Base-by-base conservation (phyloP, 2,797 vertebrate species). In the Chloroceryle amazona region DNA sequence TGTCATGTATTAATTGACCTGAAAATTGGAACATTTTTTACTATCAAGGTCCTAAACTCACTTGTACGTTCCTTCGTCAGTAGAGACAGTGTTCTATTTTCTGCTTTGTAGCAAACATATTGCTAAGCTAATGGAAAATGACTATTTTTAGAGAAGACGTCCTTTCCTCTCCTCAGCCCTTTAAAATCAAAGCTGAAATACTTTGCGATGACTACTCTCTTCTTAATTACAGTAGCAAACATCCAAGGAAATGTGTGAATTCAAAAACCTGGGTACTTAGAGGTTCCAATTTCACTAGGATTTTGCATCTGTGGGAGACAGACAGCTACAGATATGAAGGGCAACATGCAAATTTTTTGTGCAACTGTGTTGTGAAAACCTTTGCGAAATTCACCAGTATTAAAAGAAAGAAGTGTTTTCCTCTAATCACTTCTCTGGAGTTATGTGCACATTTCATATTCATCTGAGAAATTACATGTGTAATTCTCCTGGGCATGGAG, bases 391-490 rank as follows among this genome's bases (percentile, higher is more conserved):
- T 47, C 46, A 18, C 20, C 1, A 1, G 0, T 35, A 1, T 33
- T 25, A 31, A 88, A 91, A 78, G 44, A 65, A 44, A 9, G 25
- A 37, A 16, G 44, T 46, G 75, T 60, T 73, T 16, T 63, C 41
- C 61, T 55, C 22, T 90, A 55, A 84, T 62, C 51, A 0, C 62
- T 93, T 81, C 70, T 71, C 61, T 49, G 29, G 66, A 44, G 37
- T 65, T 76, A 16, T 11, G 23, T 89, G 47, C 68, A 47, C n/a
- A 16, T 65, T 86, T 70, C 68, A 11, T 15, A 21, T 49, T 47
- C 74, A 57, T 70, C 41, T 49, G 68, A 58, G 72, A 81, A 74
- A 86, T 88, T 51, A 81, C 73, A 25, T 33, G 41, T 90, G 74
- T 37, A 82, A 52, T 76, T 95, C 91, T 87, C 62, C 67, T 33